A percentile compares a stretch with the other conserved stretches of the same genome.
Evolutionary conservation across 2,797 vertebrate genomes (phyloP).

Genomic region (Galagoides demidoff): DNA sequence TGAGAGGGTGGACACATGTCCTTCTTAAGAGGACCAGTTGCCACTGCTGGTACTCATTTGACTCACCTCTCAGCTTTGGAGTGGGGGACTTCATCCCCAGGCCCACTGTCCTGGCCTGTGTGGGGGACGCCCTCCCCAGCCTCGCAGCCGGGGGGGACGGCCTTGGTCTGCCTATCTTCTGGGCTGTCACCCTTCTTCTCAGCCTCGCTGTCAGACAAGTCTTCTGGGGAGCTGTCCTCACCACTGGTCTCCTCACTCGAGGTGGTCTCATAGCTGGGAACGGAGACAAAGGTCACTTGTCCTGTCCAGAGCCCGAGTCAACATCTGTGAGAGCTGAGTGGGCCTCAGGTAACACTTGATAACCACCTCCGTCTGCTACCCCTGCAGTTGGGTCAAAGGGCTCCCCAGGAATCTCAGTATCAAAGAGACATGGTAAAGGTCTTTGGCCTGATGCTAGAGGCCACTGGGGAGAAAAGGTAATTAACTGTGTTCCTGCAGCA

Average conservation of each 20-base stretch:
- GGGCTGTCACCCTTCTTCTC: conserved; percentile 52
- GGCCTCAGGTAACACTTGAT: not conserved
- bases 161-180: conserved; percentile 51
- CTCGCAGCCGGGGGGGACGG: not conserved
- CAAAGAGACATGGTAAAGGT: not conserved
- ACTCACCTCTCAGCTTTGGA: conserved; percentile 83
- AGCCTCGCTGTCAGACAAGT: conserved; percentile 84
- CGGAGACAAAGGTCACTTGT: conserved; percentile 80
- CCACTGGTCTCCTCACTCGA: conserved; percentile 97
- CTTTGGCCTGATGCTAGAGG: not conserved
- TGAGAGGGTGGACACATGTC: not conserved
- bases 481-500: not conserved
- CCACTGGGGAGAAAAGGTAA: not conserved
- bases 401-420: not conserved
- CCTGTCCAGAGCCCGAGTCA: not conserved
- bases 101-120: conserved; percentile 14
- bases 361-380: not conserved
- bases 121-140: not conserved
- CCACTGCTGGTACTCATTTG: accelerated
- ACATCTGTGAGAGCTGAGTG: not conserved
- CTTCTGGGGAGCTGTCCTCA: conserved; percentile 90
- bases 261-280: conserved; percentile 95
- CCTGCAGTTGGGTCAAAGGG: not conserved
- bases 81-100: conserved; percentile 17
- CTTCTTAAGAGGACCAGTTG: not conserved